Evolutionary conservation across 2,797 vertebrate genomes (phyloP).

Genomic region (Anas bahamensis): DNA sequence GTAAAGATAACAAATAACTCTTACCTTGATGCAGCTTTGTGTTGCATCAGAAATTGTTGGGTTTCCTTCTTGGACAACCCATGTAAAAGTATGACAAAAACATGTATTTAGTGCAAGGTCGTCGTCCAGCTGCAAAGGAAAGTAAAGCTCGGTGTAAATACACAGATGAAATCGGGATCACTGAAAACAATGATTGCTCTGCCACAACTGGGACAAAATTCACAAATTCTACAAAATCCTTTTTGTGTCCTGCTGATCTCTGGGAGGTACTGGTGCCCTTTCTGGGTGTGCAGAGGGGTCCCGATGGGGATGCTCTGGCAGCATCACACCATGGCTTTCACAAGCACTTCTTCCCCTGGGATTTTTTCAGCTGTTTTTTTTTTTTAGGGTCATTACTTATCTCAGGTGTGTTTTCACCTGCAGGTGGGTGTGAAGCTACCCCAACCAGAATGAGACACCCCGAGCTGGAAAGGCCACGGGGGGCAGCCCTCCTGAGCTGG

Average conservation of each 20-base stretch:
- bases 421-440: accelerated
- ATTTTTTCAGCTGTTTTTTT: neutral
- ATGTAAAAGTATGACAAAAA: neutral
- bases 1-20: neutral
- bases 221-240: neutral
- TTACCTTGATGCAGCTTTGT: neutral
- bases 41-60: neutral
- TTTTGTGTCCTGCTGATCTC: too few relatives aligned
- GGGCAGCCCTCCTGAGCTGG: neutral
- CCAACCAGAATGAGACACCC: neutral
- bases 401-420: neutral
- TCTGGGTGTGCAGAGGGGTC: too few relatives aligned
- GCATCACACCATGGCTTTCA: neutral
- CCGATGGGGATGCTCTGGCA: neutral
- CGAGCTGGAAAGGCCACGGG: neutral
- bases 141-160: neutral
- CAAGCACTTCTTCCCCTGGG: accelerated
- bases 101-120: neutral
- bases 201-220: neutral
- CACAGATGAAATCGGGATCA: neutral
- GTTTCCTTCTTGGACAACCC: neutral
- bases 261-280: accelerated
- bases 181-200: neutral
- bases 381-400: neutral
- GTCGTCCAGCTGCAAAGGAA: neutral